Evolutionary conservation across 30 jellyfish, hydroid and myxozoan genomes (phyloP), one percentile per base, ranked within the genome.

Genomic region (Hydractinia echinata): DNA sequence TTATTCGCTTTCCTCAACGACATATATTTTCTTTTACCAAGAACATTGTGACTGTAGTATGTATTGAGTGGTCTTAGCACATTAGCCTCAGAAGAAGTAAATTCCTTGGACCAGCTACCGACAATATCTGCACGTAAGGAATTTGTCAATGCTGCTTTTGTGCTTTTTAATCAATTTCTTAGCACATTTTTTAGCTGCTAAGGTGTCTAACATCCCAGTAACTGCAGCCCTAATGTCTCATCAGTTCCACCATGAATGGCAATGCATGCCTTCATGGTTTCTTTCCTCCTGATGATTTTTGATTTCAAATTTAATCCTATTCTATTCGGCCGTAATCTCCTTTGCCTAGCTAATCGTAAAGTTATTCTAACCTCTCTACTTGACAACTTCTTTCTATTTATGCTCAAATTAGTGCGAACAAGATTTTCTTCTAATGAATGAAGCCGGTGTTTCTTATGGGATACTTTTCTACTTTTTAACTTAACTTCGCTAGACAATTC

Each of bases 181-280:
- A 7, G 18, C 74, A 0, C 16, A n/a, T 7, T 6, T n/a, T 13
- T 64, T 44, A 64, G 51, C 39, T 7, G 74, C 39, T 6, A 6
- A 64, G 18, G 44, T 30, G 44, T 30, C 44, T 6, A 64, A 13
- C 9, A 64, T 64, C 18, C 74, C 74, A 6, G 19, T 6, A 13
- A 13, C 8, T 6, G 18, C 9, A 6, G 10, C 1, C 51, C 4
- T 4, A 11, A 58, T 16, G 69, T 58, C 19, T 58, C 69, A 11
- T 16, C 19, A 11, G 69, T 58, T 58, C 69, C 19, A 13, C 74
- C 74, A 13, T 64, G 74, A 6, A 64, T 64, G 74, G 74, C 74
- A 7, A 13, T 6, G 18, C 18, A 64, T 6, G 74, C 0, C 19
- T 7, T 13, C 9, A 6, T 6, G 7, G 74, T 64, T 64, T 64